Evolutionary conservation across 2,113 vertebrate species (phyloP), one percentile per base, ranked within the genome.

Genomic region (Cranoglanis bouderius): DNA sequence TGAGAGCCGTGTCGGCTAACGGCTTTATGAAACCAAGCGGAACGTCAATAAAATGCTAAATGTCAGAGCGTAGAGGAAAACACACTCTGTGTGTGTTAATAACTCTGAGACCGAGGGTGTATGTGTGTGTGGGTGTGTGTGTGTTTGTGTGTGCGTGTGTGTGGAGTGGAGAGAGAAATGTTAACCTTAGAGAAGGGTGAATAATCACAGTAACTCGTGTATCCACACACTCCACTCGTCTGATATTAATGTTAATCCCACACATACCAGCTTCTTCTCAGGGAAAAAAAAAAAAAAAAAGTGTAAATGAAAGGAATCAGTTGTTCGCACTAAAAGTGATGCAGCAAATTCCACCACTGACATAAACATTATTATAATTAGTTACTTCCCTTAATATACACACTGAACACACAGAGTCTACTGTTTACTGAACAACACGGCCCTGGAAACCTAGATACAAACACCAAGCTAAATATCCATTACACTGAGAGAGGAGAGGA

Each of bases 1-100:
- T 90, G 92, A 91, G 88, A 94, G 92, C 85, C 90, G 92, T 92
- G 89, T 92, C 91, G 93, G 92, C 91, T 90, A 92, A 94, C 90
- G 91, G 93, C 93, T 93, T 92, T 92, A 95, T 87, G 72, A 91
- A 88, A 90, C 46, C 91, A 74, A 83, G 89, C 55, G 91, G 90
- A 83, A 87, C 75, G 85, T 77, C 89, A 87, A 88, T 89, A 90
- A 91, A 91, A 87, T 65, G 14, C 77, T 57, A 81, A 65, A 78
- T 72, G 46, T 35, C 12, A 75, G 38, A 35, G 67, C 0, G 13
- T 77, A 88, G 87, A 84, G 89, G 85, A 85, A 90, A 85, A 78
- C 59, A 61, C 87, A 81, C 82, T 59, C 49, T 1, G 61, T 40
- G 74, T 26, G 86, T 86, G 89, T 84, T 87, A 88, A 88, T 67